Conservation (phyloP, 2,888 invertebrate species). For the Noctua janthina region DNA sequence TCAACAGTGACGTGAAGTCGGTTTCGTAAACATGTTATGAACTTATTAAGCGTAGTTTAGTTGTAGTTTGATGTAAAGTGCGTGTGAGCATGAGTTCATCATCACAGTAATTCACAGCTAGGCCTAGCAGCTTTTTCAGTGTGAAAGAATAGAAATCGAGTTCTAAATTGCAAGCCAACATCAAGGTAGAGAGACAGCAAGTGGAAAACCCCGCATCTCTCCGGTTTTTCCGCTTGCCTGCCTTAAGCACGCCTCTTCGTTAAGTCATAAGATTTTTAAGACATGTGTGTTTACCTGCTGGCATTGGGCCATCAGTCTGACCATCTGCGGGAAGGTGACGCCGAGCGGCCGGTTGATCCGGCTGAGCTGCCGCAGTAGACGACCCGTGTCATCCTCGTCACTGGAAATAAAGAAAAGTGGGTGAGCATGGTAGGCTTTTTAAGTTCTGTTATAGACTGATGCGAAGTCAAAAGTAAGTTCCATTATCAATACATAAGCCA, state of each 20-base stretch:
- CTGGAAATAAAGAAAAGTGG: slow-evolving; percentile 82
- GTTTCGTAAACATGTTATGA: too few species aligned
- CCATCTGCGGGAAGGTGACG: slow-evolving; percentile 94
- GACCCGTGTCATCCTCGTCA: slow-evolving; percentile 92
- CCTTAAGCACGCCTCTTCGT: background rate
- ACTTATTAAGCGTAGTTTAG: too few species aligned
- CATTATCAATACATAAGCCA: background rate
- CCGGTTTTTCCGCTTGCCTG: background rate
- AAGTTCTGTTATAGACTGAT: background rate
- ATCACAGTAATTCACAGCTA: background rate
- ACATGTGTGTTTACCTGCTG: slow-evolving; percentile 89
- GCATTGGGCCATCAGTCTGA: slow-evolving; percentile 95
- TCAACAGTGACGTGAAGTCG: too few species aligned
- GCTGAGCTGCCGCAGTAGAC: slow-evolving; percentile 91
- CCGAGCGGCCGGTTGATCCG: slow-evolving; percentile 91
- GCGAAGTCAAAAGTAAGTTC: background rate
- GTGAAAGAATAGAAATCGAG: background rate
- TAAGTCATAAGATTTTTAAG: background rate
- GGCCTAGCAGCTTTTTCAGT: background rate
- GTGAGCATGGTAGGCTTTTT: background rate
- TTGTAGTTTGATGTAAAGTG: too few species aligned
- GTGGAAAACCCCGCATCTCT: background rate
- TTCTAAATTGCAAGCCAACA: background rate
- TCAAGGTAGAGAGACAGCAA: background rate
- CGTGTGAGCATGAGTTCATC: too few species aligned